These are phyloP conservation scores for Pyrgilauda ruficollis DNA, from an alignment of 2,113 vertebrate genomes.

Conservation along the genomic window DNA sequence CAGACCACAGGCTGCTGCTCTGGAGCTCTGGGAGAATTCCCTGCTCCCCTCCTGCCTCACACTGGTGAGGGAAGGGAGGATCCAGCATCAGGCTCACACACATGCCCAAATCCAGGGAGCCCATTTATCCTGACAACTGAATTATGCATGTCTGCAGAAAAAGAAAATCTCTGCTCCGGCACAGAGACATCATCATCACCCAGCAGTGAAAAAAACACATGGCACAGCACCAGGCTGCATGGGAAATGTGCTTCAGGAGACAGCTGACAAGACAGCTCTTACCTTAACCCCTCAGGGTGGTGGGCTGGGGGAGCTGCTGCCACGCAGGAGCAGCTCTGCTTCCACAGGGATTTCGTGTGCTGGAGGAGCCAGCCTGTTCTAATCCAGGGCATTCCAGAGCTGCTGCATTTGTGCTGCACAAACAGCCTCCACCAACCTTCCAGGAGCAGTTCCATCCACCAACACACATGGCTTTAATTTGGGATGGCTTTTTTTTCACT, in stretches of 20 bases:
- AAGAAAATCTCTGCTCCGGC: neutral
- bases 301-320: neutral
- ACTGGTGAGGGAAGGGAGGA: neutral
- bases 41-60: neutral
- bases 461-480: constrained; percentile 27
- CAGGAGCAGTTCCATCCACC: constrained; percentile 14
- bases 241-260: neutral
- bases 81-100: neutral
- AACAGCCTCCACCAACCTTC: neutral
- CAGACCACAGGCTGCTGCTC: neutral
- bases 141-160: neutral
- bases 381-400: neutral
- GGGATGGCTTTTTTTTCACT: neutral
- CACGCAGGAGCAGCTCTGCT: neutral
- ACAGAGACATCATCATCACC: neutral
- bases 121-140: neutral
- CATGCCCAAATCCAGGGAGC: neutral
- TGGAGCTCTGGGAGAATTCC: neutral
- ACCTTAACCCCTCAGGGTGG: neutral
- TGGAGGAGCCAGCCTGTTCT: neutral
- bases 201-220: neutral
- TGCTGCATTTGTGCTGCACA: neutral
- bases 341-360: rapidly evolving
- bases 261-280: neutral
- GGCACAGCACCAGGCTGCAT: neutral